Evolutionary conservation across 1,140 invertebrate species (phyloP), one percentile per base, ranked within the genome.

Genomic region (Listronotus oregonensis): DNA sequence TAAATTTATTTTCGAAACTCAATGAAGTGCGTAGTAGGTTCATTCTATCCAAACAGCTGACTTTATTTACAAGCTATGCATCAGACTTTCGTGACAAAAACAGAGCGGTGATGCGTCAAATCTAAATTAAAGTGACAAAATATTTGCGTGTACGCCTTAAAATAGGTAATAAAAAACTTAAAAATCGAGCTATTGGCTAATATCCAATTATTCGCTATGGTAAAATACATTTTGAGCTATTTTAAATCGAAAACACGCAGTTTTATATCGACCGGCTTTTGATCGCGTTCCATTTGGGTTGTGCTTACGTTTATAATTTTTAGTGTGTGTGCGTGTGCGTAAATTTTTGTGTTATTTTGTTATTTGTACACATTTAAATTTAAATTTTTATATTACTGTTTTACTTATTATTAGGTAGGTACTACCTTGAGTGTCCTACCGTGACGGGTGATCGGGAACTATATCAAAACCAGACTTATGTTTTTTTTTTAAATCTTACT

Each of bases 81-180:
- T 27, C 21, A 37, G 34, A 37, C 34, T 37, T 37, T 10, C 11
- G 34, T 37, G 34, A 37, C 34, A 37, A 37, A 37, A 37, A 37
- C 34, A 37, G 34, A 37, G 1, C 34, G 34, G 11, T 31, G 15
- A 50, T 50, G 18, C 47, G 47, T 50, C 18, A 50, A 50, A 5
- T 50, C 21, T 21, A 21, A 50, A 21, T 21, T 50, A 18, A 46
- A 8, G 43, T n/a, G 7, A 17, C 12, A 37, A 37, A 42, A 32
- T 64, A 56, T 63, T 64, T 44, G 21, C 42, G 54, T 50, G 12
- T 64, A 40, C 37, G 21, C 18, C 46, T 49, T n/a, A 34, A 57
- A 64, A 64, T 64, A 64, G 62, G 51, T 42, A 64, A 57, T 32
- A 56, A 64, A 55, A 64, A 52, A 64, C 61, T 32, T 27, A 62